Percentiles rank a stretch among this genome's conserved stretches.
Conservation (phyloP, 2,797 vertebrate genomes). For the Pipistrellus kuhlii region DNA sequence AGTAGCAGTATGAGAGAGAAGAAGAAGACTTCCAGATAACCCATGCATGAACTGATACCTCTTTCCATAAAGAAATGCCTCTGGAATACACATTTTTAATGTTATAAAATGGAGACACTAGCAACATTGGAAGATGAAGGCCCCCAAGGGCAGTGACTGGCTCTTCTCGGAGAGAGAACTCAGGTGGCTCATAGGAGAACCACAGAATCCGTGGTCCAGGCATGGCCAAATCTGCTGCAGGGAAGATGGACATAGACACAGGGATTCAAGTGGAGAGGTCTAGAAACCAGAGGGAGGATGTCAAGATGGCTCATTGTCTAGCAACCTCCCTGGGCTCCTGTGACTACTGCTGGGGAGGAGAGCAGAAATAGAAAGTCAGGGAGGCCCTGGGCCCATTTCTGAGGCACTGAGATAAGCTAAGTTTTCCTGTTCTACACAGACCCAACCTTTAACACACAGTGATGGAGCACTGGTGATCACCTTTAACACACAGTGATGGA, state of each 20-base stretch:
- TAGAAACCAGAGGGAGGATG: background rate
- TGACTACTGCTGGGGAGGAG: background rate
- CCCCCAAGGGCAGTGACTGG: background rate
- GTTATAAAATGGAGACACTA: background rate
- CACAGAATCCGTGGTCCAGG: background rate
- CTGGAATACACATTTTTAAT: background rate
- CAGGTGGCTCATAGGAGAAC: background rate
- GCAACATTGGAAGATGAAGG: background rate
- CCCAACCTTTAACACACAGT: background rate
- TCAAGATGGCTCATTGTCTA: slow-evolving; percentile 39
- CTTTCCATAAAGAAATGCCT: background rate
- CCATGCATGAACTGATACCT: background rate
- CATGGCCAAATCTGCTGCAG: slow-evolving; percentile 10
- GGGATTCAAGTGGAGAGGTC: background rate
- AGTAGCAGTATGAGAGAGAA: background rate
- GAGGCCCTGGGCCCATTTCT: background rate
- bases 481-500: too few species aligned
- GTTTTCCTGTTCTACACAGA: background rate
- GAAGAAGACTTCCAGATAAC: background rate
- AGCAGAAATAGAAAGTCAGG: background rate
- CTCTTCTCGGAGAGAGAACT: background rate
- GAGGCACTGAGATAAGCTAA: background rate
- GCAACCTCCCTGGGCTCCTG: slow-evolving; percentile 7
- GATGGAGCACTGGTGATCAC: background rate
- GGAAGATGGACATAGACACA: background rate